These are phyloP conservation scores for Dicaeum eximium DNA, from an alignment of 2,113 vertebrate genomes.

Conservation along the genomic window DNA sequence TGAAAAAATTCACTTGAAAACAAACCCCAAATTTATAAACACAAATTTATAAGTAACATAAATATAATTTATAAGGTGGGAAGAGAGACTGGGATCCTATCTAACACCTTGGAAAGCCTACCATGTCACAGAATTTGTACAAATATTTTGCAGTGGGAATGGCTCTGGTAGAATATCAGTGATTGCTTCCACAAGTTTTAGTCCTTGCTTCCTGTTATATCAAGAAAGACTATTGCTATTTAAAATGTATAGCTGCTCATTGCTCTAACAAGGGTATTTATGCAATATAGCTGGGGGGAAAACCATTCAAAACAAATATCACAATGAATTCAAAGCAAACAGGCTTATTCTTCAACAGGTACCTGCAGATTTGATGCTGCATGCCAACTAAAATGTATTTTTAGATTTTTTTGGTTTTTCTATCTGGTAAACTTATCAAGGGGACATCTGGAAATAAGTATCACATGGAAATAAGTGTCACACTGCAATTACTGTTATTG, in stretches of 20 bases:
- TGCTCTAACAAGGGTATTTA: not conserved
- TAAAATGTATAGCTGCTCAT: not conserved
- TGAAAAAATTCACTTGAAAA: not conserved
- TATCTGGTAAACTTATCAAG: not conserved
- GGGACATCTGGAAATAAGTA: not conserved
- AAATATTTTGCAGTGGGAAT: not conserved
- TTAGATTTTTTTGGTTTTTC: not conserved
- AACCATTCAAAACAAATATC: not conserved
- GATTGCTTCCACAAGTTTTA: not conserved
- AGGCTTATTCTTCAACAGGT: not conserved
- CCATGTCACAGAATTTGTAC: not conserved
- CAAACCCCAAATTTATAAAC: not conserved
- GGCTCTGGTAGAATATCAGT: not conserved
- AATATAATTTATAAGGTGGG: not conserved
- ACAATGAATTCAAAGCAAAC: not conserved
- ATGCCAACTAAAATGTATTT: not conserved
- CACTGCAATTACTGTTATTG: not conserved
- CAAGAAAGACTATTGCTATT: not conserved
- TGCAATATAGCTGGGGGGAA: not conserved
- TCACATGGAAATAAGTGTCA: not conserved
- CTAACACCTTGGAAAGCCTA: not conserved
- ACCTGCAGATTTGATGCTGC: not conserved
- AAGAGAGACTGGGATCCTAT: not conserved
- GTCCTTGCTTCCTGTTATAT: not conserved
- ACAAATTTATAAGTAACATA: not conserved